phyloP scores from a whole-genome alignment of 2,797 vertebrate species.

The Schizothorax lantsangensis region DNA sequence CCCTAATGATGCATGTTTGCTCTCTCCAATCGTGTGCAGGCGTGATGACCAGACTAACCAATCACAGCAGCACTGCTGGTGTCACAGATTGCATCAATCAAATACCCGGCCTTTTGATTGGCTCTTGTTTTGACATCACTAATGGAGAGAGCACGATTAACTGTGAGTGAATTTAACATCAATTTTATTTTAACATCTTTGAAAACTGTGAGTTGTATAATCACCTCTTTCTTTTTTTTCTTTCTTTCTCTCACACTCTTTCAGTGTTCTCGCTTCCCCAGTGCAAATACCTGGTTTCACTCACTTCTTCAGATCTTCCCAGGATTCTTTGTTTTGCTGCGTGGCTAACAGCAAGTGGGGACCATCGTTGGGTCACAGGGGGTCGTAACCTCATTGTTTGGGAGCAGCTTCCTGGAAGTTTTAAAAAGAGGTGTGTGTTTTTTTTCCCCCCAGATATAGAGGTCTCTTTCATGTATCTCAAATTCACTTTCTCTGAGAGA shows the following conservation, averaged over 20 bases:
- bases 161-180: conserved; percentile 70
- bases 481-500: not conserved
- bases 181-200: conserved; percentile 15
- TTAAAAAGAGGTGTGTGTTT: conserved; percentile 75
- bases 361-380: conserved; percentile 83
- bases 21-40: conserved; percentile 66
- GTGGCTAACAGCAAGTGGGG: conserved; percentile 81
- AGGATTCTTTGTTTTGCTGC: conserved; percentile 80
- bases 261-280: conserved; percentile 80
- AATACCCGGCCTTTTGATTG: conserved; percentile 79
- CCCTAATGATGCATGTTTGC: conserved; percentile 5
- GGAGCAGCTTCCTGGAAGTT: conserved; percentile 80
- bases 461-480: not conserved
- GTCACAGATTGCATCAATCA: conserved; percentile 84
- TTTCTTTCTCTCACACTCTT: conserved; percentile 38
- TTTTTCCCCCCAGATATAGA: not conserved
- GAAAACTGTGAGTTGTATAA: not conserved
- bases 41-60: conserved; percentile 78
- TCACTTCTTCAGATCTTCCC: conserved; percentile 74
- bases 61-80: conserved; percentile 81
- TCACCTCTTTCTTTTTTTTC: conserved; percentile 30
- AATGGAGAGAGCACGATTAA: conserved; percentile 81
- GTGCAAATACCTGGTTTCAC: conserved; percentile 77
- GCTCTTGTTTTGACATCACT: conserved; percentile 81
- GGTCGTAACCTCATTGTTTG: conserved; percentile 78